Conservation (phyloP, 2,888 invertebrate species). For the Chydorus sphaericus region DNA sequence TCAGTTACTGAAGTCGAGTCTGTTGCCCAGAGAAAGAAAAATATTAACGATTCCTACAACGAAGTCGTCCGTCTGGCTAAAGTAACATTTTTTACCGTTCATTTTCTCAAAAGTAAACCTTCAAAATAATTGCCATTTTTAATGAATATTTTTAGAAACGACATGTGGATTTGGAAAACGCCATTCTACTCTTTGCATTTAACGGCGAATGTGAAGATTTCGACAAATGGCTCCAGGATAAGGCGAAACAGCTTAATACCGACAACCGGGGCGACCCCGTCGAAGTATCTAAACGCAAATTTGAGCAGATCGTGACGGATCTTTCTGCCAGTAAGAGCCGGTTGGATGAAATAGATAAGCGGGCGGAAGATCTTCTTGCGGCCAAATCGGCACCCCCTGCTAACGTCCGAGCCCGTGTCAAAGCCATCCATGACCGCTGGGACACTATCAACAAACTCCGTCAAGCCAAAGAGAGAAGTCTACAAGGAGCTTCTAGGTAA, state of each 20-base stretch:
- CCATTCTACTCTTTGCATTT: conserved; percentile 80
- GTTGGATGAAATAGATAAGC: conserved; percentile 66
- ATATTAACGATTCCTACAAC: conserved; percentile 65
- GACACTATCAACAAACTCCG: conserved; percentile 70
- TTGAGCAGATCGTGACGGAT: conserved; percentile 92
- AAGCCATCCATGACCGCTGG: conserved; percentile 80
- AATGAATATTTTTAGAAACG: conserved; percentile 39
- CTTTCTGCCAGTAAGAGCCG: conserved; percentile 84
- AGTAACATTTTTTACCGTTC: conserved; percentile 24
- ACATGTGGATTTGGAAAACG: conserved; percentile 73
- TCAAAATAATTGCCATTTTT: conserved; percentile 3
- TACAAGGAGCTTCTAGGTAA: conserved; percentile 74
- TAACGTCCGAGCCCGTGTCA: conserved; percentile 55
- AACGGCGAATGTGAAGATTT: conserved; percentile 95
- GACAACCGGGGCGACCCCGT: conserved; percentile 78
- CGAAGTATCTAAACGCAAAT: conserved; percentile 83
- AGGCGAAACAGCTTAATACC: conserved; percentile 68
- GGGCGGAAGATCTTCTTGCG: conserved; percentile 14
- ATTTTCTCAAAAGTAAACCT: neutral
- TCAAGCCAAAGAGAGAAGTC: conserved; percentile 73
- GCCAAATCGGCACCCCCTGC: conserved; percentile 49
- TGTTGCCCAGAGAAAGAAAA: conserved; percentile 61
- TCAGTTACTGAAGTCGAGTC: conserved; percentile 36
- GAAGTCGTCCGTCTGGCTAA: conserved; percentile 63
- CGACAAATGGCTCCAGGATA: conserved; percentile 92